Conservation (phyloP, 1,140 invertebrate genomes). For the Contarinia nasturtii region DNA sequence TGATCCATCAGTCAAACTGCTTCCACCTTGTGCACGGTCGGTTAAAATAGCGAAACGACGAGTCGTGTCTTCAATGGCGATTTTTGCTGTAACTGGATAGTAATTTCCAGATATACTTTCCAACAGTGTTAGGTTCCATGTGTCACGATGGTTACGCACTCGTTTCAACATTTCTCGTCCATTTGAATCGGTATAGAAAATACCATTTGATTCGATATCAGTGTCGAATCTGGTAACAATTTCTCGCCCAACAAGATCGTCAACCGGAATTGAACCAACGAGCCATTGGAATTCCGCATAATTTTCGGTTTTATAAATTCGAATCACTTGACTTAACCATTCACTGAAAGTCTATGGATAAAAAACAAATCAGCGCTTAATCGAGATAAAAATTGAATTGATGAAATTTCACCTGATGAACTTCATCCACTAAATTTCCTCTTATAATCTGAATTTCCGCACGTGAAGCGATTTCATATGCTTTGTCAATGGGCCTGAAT, state of each 20-base stretch:
- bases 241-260: slow-evolving; percentile 60
- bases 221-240: slow-evolving; percentile 53
- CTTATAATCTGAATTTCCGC: slow-evolving; percentile 26
- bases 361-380: too few relatives aligned
- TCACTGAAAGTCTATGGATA: slow-evolving; percentile 19
- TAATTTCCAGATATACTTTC: slow-evolving; percentile 75
- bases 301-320: slow-evolving; percentile 46
- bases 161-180: slow-evolving; percentile 73
- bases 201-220: slow-evolving; percentile 36
- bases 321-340: slow-evolving; percentile 65
- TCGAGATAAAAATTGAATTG: too few relatives aligned
- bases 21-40: slow-evolving; percentile 76
- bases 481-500: slow-evolving; percentile 45
- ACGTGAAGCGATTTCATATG: slow-evolving; percentile 24
- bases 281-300: slow-evolving; percentile 80
- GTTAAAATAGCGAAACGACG: slow-evolving; percentile 46
- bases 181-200: slow-evolving; percentile 88
- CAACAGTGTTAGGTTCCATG: slow-evolving; percentile 43
- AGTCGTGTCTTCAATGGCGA: slow-evolving; percentile 35
- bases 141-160: slow-evolving; percentile 47
- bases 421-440: slow-evolving; percentile 62
- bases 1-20: slow-evolving; percentile 54
- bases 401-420: slow-evolving; percentile 39
- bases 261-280: slow-evolving; percentile 76
- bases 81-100: slow-evolving; percentile 81